Percentiles rank a stretch among this genome's conserved stretches.
Conservation (phyloP, 2,797 vertebrate species). For the Acanthopagrus latus region DNA sequence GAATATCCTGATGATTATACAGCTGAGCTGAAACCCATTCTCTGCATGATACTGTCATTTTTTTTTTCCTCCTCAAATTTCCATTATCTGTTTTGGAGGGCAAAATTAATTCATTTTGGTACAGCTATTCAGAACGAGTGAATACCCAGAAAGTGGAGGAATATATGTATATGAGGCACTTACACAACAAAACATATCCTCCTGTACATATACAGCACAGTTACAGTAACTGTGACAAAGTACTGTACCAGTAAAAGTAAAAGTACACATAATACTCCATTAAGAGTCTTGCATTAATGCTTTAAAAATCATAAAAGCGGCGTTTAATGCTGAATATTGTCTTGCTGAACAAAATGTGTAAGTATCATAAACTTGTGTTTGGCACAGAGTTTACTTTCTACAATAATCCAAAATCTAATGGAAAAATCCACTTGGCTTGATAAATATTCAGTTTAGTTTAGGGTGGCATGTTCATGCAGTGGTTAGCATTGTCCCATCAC, state of each 20-base stretch:
- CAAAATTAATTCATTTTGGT: constrained; percentile 16
- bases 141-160: not conserved
- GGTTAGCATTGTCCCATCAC: too few relatives aligned
- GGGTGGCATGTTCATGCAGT: too few relatives aligned
- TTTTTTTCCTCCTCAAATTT: constrained; percentile 34
- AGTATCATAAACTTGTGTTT: too few relatives aligned
- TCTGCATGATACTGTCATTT: not conserved
- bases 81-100: constrained; percentile 29
- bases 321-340: too few relatives aligned
- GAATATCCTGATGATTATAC: constrained; percentile 51
- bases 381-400: too few relatives aligned
- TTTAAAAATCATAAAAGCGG: too few relatives aligned
- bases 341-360: too few relatives aligned
- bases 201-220: not conserved
- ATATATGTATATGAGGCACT: too few relatives aligned
- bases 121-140: constrained; percentile 16
- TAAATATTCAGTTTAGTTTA: too few relatives aligned
- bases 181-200: not conserved
- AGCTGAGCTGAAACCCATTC: constrained; percentile 27
- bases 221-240: not conserved
- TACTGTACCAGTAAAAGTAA: not conserved
- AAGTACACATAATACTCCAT: too few relatives aligned
- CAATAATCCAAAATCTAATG: too few relatives aligned
- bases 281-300: not conserved
- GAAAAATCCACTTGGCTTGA: too few relatives aligned